These are phyloP conservation scores for Cordilura impudica DNA, from an alignment of 2,888 invertebrate species.

Conservation along the genomic window DNA sequence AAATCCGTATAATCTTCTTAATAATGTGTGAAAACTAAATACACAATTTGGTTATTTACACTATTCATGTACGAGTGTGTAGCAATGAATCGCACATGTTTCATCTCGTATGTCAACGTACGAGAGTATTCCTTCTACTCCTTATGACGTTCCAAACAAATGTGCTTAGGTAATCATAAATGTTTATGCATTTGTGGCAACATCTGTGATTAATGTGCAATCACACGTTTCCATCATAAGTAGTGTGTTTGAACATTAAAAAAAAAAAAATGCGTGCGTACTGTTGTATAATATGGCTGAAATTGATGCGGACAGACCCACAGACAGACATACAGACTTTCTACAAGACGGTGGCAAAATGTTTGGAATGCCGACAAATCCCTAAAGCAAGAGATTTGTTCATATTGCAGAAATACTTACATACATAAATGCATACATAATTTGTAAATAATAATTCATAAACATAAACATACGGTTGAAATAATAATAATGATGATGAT, in stretches of 20 bases:
- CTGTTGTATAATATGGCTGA: slow-evolving; percentile 7
- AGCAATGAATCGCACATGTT: slow-evolving; percentile 4
- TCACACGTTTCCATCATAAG: slow-evolving; percentile 61
- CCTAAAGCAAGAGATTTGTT: slow-evolving; percentile 45
- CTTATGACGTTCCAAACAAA: slow-evolving; percentile 15
- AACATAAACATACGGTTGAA: not conserved
- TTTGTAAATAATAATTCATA: slow-evolving; percentile 28
- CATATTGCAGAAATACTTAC: not conserved
- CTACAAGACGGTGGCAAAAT: slow-evolving; percentile 23
- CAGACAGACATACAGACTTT: slow-evolving; percentile 5
- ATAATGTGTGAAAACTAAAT: slow-evolving; percentile 41
- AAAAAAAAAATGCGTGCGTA: slow-evolving; percentile 22
- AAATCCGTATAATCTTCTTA: slow-evolving; percentile 10
- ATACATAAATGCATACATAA: not conserved
- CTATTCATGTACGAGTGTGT: not conserved
- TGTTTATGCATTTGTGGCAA: slow-evolving; percentile 62
- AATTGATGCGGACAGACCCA: slow-evolving; percentile 16
- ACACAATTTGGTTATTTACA: slow-evolving; percentile 3
- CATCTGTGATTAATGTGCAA: slow-evolving; percentile 65
- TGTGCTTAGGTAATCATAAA: slow-evolving; percentile 58
- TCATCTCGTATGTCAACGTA: slow-evolving; percentile 3
- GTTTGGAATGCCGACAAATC: slow-evolving; percentile 43
- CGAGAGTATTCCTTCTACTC: not conserved
- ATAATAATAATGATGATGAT: not conserved
- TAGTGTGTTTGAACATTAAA: slow-evolving; percentile 3